These are phyloP conservation scores for Corythoichthys haematopterus DNA, from an alignment of 2,113 vertebrate species.

Conservation along the genomic window DNA sequence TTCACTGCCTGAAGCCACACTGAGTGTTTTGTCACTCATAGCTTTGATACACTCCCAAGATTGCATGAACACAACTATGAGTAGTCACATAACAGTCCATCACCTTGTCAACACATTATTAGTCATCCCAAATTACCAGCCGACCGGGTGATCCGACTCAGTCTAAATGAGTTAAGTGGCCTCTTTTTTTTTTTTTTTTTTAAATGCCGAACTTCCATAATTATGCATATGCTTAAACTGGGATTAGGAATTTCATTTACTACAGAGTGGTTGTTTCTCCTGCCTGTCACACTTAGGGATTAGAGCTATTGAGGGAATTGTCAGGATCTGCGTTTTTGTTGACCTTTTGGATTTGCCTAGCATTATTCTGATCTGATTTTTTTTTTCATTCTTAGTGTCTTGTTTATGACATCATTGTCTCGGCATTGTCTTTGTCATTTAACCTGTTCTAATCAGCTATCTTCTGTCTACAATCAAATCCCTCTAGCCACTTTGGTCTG, in stretches of 20 bases:
- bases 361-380: too few species aligned
- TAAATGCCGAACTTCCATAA: conserved; percentile 23
- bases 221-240: conserved; percentile 24
- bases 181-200: conserved; percentile 14
- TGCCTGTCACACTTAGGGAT: conserved; percentile 18
- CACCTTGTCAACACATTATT: conserved; percentile 14
- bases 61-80: not conserved
- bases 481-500: too few species aligned
- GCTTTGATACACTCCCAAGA: conserved; percentile 21
- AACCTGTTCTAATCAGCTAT: too few species aligned
- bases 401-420: too few species aligned
- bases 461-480: too few species aligned
- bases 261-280: conserved; percentile 11
- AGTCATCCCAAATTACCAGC: conserved; percentile 42
- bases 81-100: conserved; percentile 12
- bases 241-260: conserved; percentile 39
- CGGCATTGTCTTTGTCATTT: too few species aligned
- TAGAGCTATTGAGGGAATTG: conserved; percentile 7
- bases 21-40: conserved; percentile 33
- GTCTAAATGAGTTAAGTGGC: conserved; percentile 29
- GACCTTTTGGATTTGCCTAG: too few species aligned
- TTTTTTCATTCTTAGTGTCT: too few species aligned
- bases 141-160: conserved; percentile 18
- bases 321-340: too few species aligned
- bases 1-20: conserved; percentile 28